A percentile compares a stretch with the other conserved stretches of the same genome.
phyloP scores from a whole-genome alignment of 2,113 vertebrate species.

The Prionailurus bengalensis region DNA sequence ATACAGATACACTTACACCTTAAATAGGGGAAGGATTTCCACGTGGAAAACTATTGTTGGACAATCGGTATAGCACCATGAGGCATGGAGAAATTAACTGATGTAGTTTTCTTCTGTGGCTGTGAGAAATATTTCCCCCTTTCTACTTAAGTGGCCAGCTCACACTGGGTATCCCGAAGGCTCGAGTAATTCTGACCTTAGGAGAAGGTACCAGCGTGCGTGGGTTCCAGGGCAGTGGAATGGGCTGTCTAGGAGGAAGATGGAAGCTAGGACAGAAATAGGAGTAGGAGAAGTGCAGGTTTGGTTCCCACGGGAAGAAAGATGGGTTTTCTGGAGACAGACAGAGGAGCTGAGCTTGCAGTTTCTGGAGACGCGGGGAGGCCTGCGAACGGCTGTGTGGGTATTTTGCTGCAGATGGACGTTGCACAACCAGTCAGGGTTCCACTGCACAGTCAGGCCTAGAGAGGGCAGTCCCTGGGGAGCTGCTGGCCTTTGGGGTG shows the following conservation, averaged over 20 bases:
- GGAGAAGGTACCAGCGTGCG: not conserved
- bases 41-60: not conserved
- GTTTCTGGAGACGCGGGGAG: not conserved
- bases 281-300: not conserved
- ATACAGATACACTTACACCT: slow-evolving; percentile 21
- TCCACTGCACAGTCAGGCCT: not conserved
- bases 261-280: not conserved
- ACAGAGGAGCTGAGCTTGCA: not conserved
- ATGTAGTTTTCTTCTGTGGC: not conserved
- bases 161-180: not conserved
- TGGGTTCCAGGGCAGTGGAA: not conserved
- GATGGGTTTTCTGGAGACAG: not conserved
- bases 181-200: not conserved
- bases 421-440: not conserved
- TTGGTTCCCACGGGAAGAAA: not conserved
- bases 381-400: not conserved
- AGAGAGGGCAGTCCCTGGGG: not conserved
- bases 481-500: not conserved
- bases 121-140: not conserved
- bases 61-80: not conserved
- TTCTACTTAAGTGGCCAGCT: not conserved
- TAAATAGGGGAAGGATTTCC: not conserved
- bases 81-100: not conserved
- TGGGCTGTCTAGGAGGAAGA: not conserved
- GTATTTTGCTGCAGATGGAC: not conserved